A percentile compares a stretch with the other conserved stretches of the same genome.
Conservation (phyloP, 2,113 vertebrate species). For the Coregonus clupeaformis region DNA sequence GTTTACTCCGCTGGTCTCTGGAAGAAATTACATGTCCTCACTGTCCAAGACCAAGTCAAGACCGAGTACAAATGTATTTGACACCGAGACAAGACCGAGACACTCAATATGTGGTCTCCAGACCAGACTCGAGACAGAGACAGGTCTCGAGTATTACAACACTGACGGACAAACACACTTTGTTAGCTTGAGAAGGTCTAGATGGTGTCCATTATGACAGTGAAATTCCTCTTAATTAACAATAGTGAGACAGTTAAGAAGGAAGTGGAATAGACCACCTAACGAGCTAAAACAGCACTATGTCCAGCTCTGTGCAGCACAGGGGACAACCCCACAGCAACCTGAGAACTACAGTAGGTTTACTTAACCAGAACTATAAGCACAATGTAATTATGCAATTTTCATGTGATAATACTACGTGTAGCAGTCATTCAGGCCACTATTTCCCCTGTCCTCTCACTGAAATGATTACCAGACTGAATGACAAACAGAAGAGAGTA, state of each 20-base stretch:
- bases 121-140: background rate
- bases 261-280: background rate
- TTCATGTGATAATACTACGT: conserved; percentile 61
- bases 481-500: conserved; percentile 47
- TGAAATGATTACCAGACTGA: conserved; percentile 62
- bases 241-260: background rate
- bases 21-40: too few relatives aligned
- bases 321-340: conserved; percentile 38
- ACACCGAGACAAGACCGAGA: too few relatives aligned
- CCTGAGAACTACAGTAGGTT: conserved; percentile 51
- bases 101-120: too few relatives aligned
- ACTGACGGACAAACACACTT: background rate
- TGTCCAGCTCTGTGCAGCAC: conserved; percentile 36
- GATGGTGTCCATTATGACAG: conserved; percentile 29
- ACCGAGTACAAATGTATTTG: too few relatives aligned
- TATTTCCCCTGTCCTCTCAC: conserved; percentile 44
- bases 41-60: too few relatives aligned
- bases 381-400: conserved; percentile 57
- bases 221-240: conserved; percentile 23
- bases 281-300: conserved; percentile 42
- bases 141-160: too few relatives aligned
- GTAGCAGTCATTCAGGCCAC: conserved; percentile 42
- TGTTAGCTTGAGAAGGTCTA: background rate
- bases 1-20: too few relatives aligned
- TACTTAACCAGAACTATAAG: conserved; percentile 53